Evolutionary conservation across 2,888 invertebrate genomes (phyloP), one percentile per base, ranked within the genome.

Genomic region (Malachius bipustulatus): DNA sequence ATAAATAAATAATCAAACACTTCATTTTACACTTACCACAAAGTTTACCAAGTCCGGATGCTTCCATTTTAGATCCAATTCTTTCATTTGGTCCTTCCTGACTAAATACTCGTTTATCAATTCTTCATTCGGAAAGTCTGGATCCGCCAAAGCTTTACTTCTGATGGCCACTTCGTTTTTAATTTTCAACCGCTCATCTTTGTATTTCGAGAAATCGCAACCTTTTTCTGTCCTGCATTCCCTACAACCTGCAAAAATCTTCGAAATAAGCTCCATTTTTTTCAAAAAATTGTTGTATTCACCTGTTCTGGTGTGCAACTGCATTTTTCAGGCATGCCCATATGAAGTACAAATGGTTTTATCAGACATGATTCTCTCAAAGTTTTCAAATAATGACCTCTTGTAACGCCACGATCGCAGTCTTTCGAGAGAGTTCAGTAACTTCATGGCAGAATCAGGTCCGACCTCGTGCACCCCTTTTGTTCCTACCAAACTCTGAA

Each of bases 391-490:
- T 38, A 65, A 58, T 1, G 58, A 52, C 2, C 62, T 54, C 26
- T 79, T 70, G 0, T 54, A 63, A 31, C 69, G 70, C 83, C 83
- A 84, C 0, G 68, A 68, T 39, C 75, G 61, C 36, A 83, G 74
- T 74, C 76, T 73, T 2, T 73, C 64, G 45, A 87, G n/a, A n/a
- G n/a, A n/a, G n/a, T n/a, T n/a, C n/a, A n/a, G 72, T 37, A 83
- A 72, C 45, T 82, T 78, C 2, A 83, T 52, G 4, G 77, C 83
- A 2, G 78, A 75, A 42, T 87, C 82, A 41, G 78, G 78, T 0
- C 93, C 91, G 32, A 83, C 67, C 1, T 82, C 82, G 24, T 66
- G 69, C 41, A 91, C 62, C 47, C 91, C 85, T 3, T 60, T 87
- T 85, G 45, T 82, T 75, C 42, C 85, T 75, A 0, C 82, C 82